These are phyloP conservation scores for Mesocricetus auratus DNA, from an alignment of 2,113 vertebrate genomes.

Conservation along the genomic window DNA sequence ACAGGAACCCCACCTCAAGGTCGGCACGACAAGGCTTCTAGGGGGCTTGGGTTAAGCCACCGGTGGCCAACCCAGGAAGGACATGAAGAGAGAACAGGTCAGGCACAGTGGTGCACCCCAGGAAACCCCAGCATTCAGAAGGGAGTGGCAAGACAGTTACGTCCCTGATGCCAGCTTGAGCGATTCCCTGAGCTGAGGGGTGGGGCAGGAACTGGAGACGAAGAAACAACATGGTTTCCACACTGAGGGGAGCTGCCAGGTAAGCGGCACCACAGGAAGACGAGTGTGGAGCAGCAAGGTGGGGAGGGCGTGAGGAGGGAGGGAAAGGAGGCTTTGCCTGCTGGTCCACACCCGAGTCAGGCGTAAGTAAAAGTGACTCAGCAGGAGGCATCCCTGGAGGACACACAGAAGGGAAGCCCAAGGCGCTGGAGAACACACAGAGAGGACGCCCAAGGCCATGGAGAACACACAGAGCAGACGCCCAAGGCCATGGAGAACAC, in stretches of 20 bases:
- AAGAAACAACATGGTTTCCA: not conserved
- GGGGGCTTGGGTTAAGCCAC: not conserved
- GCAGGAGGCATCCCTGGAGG: not conserved
- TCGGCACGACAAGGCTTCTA: not conserved
- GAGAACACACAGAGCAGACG: too few relatives aligned
- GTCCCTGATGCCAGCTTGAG: not conserved
- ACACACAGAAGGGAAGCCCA: accelerated
- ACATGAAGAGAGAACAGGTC: not conserved
- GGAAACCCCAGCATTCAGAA: not conserved
- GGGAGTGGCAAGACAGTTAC: not conserved
- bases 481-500: too few relatives aligned
- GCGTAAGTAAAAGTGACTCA: accelerated
- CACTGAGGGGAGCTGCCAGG: not conserved
- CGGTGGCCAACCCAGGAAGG: not conserved
- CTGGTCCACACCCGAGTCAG: not conserved
- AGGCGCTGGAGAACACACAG: not conserved
- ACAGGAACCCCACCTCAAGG: not conserved
- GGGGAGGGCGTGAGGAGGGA: not conserved
- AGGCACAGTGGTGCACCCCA: not conserved
- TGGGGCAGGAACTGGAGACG: too few relatives aligned
- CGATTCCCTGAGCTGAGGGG: not conserved
- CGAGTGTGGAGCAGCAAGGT: accelerated
- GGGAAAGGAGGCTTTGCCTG: not conserved
- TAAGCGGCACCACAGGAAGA: not conserved
- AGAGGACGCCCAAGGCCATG: too few relatives aligned